A percentile compares a stretch with the other conserved stretches of the same genome.
Evolutionary conservation across 2,888 invertebrate species (phyloP).

Genomic region (Aplocera efformata): DNA sequence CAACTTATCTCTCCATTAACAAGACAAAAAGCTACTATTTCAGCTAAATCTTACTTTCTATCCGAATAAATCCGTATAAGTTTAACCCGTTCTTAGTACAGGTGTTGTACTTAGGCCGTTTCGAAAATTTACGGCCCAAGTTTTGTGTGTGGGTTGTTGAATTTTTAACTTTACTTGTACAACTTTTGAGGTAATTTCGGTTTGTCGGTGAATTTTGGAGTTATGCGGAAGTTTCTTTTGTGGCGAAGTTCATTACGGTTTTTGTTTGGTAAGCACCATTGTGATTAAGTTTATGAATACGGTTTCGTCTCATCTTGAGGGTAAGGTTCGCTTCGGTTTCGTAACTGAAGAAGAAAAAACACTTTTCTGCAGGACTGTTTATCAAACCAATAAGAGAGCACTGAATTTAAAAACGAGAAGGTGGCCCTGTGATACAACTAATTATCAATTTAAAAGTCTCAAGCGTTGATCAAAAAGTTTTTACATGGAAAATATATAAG

Average conservation of each 20-base stretch:
- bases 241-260: constrained; percentile 10
- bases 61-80: constrained; percentile 24
- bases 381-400: too few relatives aligned
- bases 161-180: constrained; percentile 32
- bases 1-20: constrained; percentile 27
- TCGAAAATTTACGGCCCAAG: constrained; percentile 40
- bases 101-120: constrained; percentile 34
- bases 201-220: constrained; percentile 27
- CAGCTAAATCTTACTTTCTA: constrained; percentile 24
- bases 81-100: constrained; percentile 26
- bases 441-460: too few relatives aligned
- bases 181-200: constrained; percentile 31
- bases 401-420: too few relatives aligned
- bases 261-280: not conserved
- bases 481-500: too few relatives aligned
- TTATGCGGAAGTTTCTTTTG: constrained; percentile 12
- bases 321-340: too few relatives aligned
- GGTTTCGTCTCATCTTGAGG: too few relatives aligned
- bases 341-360: too few relatives aligned
- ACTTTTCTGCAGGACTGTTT: too few relatives aligned
- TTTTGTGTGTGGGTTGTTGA: constrained; percentile 30
- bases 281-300: not conserved
- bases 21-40: constrained; percentile 22
- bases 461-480: too few relatives aligned
- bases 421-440: too few relatives aligned